These are phyloP conservation scores for Octopus sinensis DNA, from an alignment of 1,140 invertebrate species.

Conservation along the genomic window DNA sequence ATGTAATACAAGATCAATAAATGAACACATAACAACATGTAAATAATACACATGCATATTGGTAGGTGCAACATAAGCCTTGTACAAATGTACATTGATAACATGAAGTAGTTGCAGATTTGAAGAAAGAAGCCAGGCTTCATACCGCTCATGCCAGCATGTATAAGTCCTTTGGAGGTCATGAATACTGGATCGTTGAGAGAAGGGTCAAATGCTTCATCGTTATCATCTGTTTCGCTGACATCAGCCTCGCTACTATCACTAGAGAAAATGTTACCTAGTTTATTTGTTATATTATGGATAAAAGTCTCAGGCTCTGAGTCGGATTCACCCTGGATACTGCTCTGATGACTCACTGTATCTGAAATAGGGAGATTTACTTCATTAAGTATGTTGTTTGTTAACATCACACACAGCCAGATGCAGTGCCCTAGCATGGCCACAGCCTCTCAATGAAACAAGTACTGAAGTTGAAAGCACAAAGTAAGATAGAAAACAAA, in stretches of 20 bases:
- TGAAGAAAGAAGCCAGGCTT: neutral
- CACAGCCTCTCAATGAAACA: too few relatives aligned
- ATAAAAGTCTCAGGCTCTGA: constrained; percentile 70
- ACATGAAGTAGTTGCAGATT: too few relatives aligned
- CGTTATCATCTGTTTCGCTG: constrained; percentile 62
- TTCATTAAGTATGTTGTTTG: too few relatives aligned
- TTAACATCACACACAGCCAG: too few relatives aligned
- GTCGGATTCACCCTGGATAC: constrained; percentile 72
- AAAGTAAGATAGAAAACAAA: too few relatives aligned
- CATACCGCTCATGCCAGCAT: constrained; percentile 23
- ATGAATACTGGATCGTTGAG: constrained; percentile 53
- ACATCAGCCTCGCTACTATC: constrained; percentile 74
- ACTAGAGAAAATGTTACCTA: constrained; percentile 66
- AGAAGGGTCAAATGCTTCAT: constrained; percentile 46
- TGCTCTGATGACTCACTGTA: constrained; percentile 49
- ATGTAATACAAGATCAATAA: too few relatives aligned
- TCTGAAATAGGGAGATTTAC: constrained; percentile 29
- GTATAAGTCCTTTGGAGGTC: constrained; percentile 50
- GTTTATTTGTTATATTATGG: constrained; percentile 50
- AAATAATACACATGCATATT: too few relatives aligned
- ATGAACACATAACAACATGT: too few relatives aligned
- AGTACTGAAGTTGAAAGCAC: too few relatives aligned
- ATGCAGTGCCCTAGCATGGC: too few relatives aligned
- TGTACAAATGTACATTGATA: too few relatives aligned
- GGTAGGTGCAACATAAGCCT: too few relatives aligned